Conservation (phyloP, 2,797 vertebrate genomes). For the Protosalanx chinensis region DNA sequence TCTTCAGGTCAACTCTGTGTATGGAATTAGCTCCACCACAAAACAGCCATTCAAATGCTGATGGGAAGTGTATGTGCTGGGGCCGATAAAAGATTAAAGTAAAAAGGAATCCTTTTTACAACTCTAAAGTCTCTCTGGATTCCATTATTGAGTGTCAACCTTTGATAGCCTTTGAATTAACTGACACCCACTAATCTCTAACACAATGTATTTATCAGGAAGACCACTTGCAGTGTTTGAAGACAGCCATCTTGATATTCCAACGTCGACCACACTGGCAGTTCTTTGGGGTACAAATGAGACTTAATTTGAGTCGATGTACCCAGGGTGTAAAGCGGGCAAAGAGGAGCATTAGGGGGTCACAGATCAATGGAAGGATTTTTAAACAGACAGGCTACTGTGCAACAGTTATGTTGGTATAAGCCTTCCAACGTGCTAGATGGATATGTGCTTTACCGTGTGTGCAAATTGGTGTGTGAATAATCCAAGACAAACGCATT, state of each 20-base stretch:
- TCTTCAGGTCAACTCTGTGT: not conserved
- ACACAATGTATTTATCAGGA: slow-evolving; percentile 24
- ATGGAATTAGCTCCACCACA: not conserved
- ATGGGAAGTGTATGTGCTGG: slow-evolving; percentile 10
- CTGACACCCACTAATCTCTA: slow-evolving; percentile 28
- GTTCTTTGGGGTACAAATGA: not conserved
- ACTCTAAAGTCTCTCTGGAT: not conserved
- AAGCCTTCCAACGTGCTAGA: no score
- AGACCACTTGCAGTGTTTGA: slow-evolving; percentile 5
- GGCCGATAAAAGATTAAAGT: slow-evolving; percentile 2
- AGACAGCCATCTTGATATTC: not conserved
- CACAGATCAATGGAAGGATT: not conserved
- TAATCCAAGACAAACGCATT: slow-evolving; percentile 14
- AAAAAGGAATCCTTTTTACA: not conserved
- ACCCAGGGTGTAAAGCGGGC: not conserved
- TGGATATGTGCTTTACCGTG: no score
- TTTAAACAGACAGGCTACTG: not conserved
- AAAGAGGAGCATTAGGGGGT: not conserved
- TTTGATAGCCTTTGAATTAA: slow-evolving; percentile 19
- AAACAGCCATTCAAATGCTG: not conserved
- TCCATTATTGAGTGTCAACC: slow-evolving; percentile 23
- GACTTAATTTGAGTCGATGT: not conserved
- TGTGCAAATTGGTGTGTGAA: slow-evolving; percentile 21
- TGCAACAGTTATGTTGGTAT: no score
- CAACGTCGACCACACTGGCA: not conserved